phyloP scores from a whole-genome alignment of 2,888 invertebrate species.

The Heterodera filipjevi region DNA sequence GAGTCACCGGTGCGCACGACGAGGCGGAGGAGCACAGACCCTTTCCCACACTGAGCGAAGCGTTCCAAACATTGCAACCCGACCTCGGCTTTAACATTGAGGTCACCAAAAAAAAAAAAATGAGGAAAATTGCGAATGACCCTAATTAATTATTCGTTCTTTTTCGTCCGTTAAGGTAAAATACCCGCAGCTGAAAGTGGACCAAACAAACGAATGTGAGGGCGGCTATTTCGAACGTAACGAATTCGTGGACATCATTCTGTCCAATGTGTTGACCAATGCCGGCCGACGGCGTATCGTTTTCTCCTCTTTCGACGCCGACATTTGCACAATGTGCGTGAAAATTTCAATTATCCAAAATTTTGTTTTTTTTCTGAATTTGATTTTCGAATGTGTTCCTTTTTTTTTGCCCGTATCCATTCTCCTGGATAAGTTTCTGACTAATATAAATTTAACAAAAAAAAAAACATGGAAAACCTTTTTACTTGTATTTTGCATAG shows the following conservation, averaged over 20 bases:
- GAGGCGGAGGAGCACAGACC: conserved; percentile 69
- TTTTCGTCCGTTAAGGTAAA: conserved; percentile 42
- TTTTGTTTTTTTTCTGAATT: too few relatives aligned
- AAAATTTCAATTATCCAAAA: too few relatives aligned
- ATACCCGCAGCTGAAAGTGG: conserved; percentile 56
- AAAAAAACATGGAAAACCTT: too few relatives aligned
- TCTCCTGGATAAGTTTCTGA: too few relatives aligned
- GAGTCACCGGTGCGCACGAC: conserved; percentile 49
- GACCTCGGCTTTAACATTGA: conserved; percentile 95
- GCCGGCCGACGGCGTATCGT: conserved; percentile 83
- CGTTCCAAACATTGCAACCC: conserved; percentile 77
- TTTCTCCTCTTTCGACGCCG: conserved; percentile 93
- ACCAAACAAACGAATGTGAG: conserved; percentile 63
- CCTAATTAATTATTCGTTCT: too few relatives aligned
- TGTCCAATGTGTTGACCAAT: conserved; percentile 81
- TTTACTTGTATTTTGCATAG: too few relatives aligned
- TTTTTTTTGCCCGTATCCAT: too few relatives aligned
- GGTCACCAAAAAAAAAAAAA: too few relatives aligned
- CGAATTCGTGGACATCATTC: conserved; percentile 79
- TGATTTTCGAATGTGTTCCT: too few relatives aligned
- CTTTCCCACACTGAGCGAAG: conserved; percentile 86
- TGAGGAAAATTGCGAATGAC: too few relatives aligned
- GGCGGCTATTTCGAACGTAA: conserved; percentile 78
- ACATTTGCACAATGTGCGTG: conserved; percentile 84
- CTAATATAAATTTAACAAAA: too few relatives aligned